Base-by-base conservation (phyloP, 2,888 invertebrate species). In the Callinectes sapidus region DNA sequence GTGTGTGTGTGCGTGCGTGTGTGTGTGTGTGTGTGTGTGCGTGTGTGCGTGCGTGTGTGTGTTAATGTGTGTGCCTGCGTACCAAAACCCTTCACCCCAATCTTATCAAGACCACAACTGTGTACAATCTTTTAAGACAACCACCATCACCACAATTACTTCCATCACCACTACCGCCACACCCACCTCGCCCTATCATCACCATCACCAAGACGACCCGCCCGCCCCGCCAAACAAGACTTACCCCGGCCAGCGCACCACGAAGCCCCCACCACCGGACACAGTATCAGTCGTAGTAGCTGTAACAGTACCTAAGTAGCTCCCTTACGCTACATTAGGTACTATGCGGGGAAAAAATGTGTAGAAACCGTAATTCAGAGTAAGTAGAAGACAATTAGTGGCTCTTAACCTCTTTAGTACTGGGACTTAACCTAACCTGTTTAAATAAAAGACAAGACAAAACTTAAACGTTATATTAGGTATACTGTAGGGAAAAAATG, bases 21-120 rank as follows among this genome's bases (percentile, higher is more conserved):
- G 35, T 35, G 35, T 32, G 81, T 81, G 71, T 77, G 77, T 81
- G 81, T 81, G 32, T 81, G 81, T 81, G 81, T 81, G 81, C 16
- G 81, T 81, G 81, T 35, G 81, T 81, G 81, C 35, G 81, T 81
- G 81, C 35, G 81, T 61, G 61, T 81, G 81, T 81, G 81, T 81
- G 32, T 81, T 35, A 35, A 35, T 81, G 81, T 35, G 81, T 81
- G 81, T 35, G 81, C 35, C 35, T 81, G 81, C 35, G 81, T 81
- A 35, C 35, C 2, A 61, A 18, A 61, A 39, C 2, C 39, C 39
- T 39, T 39, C 39, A 39, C 39, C 39, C 2, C 2, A 39, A 39
- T 39, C 39, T 39, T 61, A 71, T 10, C 28, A 23, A n/a, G 71
- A 71, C 28, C 23, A 71, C n/a, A n/a, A n/a, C 28, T 71, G 23